Evolutionary conservation across 2,113 vertebrate species (phyloP).

Genomic region (Lanius ludovicianus): DNA sequence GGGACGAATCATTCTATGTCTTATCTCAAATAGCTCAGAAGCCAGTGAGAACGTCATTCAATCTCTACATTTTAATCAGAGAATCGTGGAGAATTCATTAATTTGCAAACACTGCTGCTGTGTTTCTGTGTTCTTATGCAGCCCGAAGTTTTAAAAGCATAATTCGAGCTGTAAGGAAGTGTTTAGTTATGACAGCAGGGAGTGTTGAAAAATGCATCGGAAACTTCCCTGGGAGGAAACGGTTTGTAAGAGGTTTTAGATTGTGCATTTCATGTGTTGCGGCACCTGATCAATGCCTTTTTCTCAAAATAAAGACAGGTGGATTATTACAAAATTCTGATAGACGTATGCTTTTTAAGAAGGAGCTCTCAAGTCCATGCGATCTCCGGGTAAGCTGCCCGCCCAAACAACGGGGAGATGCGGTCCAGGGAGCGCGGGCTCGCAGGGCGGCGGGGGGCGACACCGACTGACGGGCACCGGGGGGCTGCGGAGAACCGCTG

Average conservation of each 20-base stretch:
- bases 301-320: background rate
- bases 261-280: background rate
- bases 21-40: background rate
- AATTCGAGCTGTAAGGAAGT: background rate
- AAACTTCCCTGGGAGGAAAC: background rate
- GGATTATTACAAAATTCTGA: background rate
- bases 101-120: background rate
- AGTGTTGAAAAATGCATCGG: background rate
- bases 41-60: background rate
- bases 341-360: background rate
- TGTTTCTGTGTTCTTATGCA: background rate
- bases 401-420: accelerated
- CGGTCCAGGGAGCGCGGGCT: too few species aligned
- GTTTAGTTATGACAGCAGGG: background rate
- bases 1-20: background rate
- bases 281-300: background rate
- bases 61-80: background rate
- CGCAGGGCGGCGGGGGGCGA: background rate
- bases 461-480: background rate
- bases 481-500: background rate
- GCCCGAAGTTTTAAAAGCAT: background rate
- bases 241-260: background rate
- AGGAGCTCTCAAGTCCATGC: background rate
- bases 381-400: background rate
- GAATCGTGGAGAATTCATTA: background rate